These are phyloP conservation scores for Archocentrus centrarchus DNA, from an alignment of 2,113 vertebrate species.

Conservation along the genomic window DNA sequence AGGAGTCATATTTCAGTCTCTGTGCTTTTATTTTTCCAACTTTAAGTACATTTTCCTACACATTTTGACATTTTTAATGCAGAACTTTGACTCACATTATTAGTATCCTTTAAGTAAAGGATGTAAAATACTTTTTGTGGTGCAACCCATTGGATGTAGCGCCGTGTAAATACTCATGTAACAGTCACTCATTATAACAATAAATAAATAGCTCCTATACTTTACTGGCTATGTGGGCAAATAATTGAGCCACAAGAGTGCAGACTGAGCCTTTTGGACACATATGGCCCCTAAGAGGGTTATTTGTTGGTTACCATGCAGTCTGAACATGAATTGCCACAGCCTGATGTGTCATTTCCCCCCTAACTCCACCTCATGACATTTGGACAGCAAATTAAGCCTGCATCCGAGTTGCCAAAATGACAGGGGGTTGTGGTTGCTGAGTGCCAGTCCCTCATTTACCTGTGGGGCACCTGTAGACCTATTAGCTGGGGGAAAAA, in stretches of 20 bases:
- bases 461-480: background rate
- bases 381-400: constrained; percentile 41
- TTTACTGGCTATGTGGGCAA: background rate
- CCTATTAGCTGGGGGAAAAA: constrained; percentile 2
- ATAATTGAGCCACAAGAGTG: constrained; percentile 6
- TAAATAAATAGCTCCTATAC: background rate
- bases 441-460: background rate
- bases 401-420: constrained; percentile 20
- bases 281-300: background rate
- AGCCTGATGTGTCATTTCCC: constrained; percentile 9
- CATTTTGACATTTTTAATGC: background rate
- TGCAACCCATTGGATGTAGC: background rate
- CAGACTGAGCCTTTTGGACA: background rate
- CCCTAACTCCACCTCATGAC: constrained; percentile 26
- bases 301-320: constrained; percentile 5
- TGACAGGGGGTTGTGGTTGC: constrained; percentile 27
- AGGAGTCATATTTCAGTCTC: too few relatives aligned
- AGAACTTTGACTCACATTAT: background rate
- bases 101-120: background rate
- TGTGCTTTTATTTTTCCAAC: too few relatives aligned
- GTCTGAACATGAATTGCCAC: constrained; percentile 11
- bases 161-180: constrained; percentile 1
- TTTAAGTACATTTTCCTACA: too few relatives aligned
- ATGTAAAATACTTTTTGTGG: background rate
- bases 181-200: background rate